Conservation (phyloP, 2,797 vertebrate species). For the Heterohyrax brucei region DNA sequence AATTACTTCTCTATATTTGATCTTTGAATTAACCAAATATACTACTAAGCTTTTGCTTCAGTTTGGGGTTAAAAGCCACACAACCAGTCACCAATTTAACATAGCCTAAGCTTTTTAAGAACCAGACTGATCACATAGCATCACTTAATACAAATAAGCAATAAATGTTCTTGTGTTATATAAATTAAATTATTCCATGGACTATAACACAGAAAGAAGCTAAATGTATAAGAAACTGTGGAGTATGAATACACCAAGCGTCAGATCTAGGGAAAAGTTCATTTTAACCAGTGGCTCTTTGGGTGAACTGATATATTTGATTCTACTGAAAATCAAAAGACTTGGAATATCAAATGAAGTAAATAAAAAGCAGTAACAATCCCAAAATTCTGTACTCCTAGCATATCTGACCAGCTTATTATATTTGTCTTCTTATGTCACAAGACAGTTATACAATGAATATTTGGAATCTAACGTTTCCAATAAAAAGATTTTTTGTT, state of each 20-base stretch:
- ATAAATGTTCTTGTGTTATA: background rate
- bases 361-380: slow-evolving; percentile 12
- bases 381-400: background rate
- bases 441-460: background rate
- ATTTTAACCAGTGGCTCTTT: slow-evolving; percentile 35
- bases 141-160: slow-evolving; percentile 19
- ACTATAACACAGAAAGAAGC: background rate
- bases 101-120: background rate
- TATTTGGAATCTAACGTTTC: background rate
- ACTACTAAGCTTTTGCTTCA: slow-evolving; percentile 21
- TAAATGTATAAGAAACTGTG: background rate
- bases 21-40: slow-evolving; percentile 24
- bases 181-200: slow-evolving; percentile 56
- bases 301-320: slow-evolving; percentile 41
- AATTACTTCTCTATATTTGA: background rate
- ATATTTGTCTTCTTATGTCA: slow-evolving; percentile 9
- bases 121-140: background rate
- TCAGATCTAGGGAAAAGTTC: background rate
- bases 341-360: slow-evolving; percentile 38
- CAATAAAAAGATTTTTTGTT: slow-evolving; percentile 36
- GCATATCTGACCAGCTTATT: background rate
- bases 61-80: slow-evolving; percentile 21
- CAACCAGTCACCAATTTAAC: background rate
- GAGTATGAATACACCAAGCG: background rate
- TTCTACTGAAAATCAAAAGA: background rate